Percentiles rank a stretch among this genome's conserved stretches.
Evolutionary conservation across 2,797 vertebrate genomes (phyloP).

Genomic region (Macrochelys suwanniensis): DNA sequence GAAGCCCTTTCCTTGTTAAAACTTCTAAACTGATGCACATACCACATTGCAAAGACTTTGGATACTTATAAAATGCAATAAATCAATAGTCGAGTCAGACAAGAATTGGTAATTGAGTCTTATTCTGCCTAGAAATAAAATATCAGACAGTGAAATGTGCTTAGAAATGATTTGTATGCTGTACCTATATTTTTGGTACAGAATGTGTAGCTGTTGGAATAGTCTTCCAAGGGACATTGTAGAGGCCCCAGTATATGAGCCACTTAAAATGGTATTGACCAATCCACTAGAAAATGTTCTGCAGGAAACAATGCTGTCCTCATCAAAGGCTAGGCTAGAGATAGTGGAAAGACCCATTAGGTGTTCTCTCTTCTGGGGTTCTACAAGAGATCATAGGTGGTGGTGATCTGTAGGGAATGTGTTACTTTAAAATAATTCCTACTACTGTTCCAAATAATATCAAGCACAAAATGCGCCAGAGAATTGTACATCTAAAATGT

Average conservation of each 20-base stretch:
- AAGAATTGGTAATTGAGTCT: background rate
- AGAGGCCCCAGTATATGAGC: background rate
- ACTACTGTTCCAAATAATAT: background rate
- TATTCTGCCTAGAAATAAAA: conserved; percentile 31
- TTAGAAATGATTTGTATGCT: background rate
- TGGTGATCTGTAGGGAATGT: background rate
- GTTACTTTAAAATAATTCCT: background rate
- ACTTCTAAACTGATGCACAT: background rate
- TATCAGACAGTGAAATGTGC: conserved; percentile 4
- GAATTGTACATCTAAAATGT: background rate
- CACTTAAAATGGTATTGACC: conserved; percentile 24
- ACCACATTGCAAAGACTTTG: background rate
- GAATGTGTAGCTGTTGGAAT: rapidly evolving
- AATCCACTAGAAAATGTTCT: background rate
- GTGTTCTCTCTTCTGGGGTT: background rate
- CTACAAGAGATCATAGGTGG: background rate
- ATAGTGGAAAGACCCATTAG: too few relatives aligned
- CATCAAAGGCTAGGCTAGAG: background rate
- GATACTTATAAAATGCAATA: conserved; percentile 9
- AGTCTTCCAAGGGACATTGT: conserved; percentile 13
- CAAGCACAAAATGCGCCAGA: background rate
- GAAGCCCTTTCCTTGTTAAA: background rate
- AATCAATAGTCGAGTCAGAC: conserved; percentile 17
- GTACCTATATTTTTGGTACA: background rate
- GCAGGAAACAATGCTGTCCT: background rate